These are phyloP conservation scores for Zophobas morio DNA, from an alignment of 1,140 invertebrate species.

Conservation along the genomic window DNA sequence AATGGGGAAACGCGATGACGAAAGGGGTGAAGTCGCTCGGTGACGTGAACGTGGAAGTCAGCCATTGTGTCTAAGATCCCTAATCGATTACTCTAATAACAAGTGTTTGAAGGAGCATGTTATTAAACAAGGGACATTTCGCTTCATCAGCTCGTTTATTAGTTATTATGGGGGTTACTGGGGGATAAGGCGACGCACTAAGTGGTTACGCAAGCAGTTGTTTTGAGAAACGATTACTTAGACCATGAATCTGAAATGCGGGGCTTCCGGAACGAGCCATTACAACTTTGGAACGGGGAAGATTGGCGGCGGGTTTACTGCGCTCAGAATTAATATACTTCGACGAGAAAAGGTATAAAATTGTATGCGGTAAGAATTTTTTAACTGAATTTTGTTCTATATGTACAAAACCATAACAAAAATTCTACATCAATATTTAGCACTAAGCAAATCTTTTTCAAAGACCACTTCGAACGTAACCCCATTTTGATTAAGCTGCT, in stretches of 20 bases:
- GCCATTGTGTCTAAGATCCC: slow-evolving; percentile 53
- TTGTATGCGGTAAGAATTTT: slow-evolving; percentile 14
- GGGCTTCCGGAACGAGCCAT: slow-evolving; percentile 49
- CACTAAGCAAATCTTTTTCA: slow-evolving; percentile 58
- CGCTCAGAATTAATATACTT: no score
- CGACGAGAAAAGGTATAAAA: slow-evolving; percentile 38
- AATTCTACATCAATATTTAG: neutral
- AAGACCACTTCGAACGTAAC: slow-evolving; percentile 74
- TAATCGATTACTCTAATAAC: slow-evolving; percentile 58
- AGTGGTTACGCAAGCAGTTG: slow-evolving; percentile 51
- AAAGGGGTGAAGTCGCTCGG: slow-evolving; percentile 49
- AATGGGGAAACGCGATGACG: slow-evolving; percentile 45
- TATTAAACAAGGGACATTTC: slow-evolving; percentile 61
- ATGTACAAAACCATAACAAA: no score
- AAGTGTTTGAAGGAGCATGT: slow-evolving; percentile 56
- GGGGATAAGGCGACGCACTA: slow-evolving; percentile 50
- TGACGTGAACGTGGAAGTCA: slow-evolving; percentile 45
- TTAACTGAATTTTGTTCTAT: no score
- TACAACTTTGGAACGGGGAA: slow-evolving; percentile 54
- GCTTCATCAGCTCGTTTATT: slow-evolving; percentile 62
- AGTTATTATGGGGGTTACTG: slow-evolving; percentile 58
- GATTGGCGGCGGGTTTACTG: no score
- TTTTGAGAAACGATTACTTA: slow-evolving; percentile 52
- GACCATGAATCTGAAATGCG: slow-evolving; percentile 56
- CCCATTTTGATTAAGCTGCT: slow-evolving; percentile 73